Base-by-base conservation (phyloP, 2,113 vertebrate species). In the Pollachius pollachius region DNA sequence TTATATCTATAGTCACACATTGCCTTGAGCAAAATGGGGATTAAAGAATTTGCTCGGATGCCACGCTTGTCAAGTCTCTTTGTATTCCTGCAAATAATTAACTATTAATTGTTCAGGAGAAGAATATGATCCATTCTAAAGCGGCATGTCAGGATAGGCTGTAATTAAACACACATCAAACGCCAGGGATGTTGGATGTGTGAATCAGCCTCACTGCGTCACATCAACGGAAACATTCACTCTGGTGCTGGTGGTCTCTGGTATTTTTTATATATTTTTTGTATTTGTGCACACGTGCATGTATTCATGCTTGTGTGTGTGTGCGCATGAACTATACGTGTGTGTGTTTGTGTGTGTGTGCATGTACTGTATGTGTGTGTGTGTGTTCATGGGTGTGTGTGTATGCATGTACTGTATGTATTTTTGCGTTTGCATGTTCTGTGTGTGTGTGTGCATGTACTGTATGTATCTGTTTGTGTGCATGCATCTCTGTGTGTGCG, bases 171-270 rank as follows among this genome's bases (percentile, higher is more conserved):
- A 70, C 68, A 41, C 64, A 69, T 59, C 59, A 16, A 1, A 68
- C 65, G 75, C 77, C 67, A 73, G 68, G 76, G 71, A 77, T 61
- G 75, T 61, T 75, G 77, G 75, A 82, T 61, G 74, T 52, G 62
- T 65, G 72, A 64, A 75, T 67, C 57, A 68, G 61, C 25, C 19
- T 30, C 56, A 54, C 59, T 25, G 66, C 73, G 79, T 68, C 23
- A 69, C 60, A 67, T 21, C 48, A 11, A 0, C 27, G 30, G 68
- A 17, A 69, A 41, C 37, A 15, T 62, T 62, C 23, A 48, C 48
- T 21, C n/a, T 41, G 61, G 25, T n/a, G 67, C 74, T 59, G 13
- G 37, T 37, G 17, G 23, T 15, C 30, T n/a, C n/a, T n/a, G n/a
- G 23, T 48, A 48, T 48, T 48, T 48, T 9, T 48, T 9, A 2